Conservation (phyloP, 2,113 vertebrate species). For the Cyanoderma ruficeps region DNA sequence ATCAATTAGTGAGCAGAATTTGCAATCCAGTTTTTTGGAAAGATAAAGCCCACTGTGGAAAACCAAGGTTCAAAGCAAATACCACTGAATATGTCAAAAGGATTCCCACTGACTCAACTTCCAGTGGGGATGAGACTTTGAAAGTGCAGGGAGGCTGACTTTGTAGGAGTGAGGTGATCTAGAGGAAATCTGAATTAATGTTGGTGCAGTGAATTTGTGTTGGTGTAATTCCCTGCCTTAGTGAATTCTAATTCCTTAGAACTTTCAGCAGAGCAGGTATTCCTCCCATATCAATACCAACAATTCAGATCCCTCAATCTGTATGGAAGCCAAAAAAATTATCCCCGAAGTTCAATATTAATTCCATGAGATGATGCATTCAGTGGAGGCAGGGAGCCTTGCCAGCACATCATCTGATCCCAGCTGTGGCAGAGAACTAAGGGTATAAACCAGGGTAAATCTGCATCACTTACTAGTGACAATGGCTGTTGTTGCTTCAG, state of each 20-base stretch:
- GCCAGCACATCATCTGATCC: neutral
- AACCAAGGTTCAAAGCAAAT: neutral
- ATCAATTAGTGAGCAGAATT: neutral
- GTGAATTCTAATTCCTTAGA: neutral
- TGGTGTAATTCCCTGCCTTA: too few species aligned
- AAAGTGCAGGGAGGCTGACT: neutral
- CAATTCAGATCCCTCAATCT: neutral
- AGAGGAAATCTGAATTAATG: neutral
- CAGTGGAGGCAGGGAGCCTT: neutral
- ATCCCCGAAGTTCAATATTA: neutral
- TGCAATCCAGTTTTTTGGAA: neutral
- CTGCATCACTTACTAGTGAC: neutral
- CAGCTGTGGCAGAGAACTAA: neutral
- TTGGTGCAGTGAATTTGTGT: neutral
- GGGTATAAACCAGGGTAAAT: neutral
- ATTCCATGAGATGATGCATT: neutral
- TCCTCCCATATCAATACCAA: neutral
- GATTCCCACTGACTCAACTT: neutral
- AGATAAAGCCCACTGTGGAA: neutral
- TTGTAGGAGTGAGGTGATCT: too few species aligned
- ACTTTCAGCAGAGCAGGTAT: neutral
- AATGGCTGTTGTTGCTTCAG: neutral
- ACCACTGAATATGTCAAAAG: neutral
- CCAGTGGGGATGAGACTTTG: neutral
- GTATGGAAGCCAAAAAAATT: neutral